Evolutionary conservation across 2,113 vertebrate species (phyloP), one percentile per base, ranked within the genome.

Genomic region (Callipepla californica): DNA sequence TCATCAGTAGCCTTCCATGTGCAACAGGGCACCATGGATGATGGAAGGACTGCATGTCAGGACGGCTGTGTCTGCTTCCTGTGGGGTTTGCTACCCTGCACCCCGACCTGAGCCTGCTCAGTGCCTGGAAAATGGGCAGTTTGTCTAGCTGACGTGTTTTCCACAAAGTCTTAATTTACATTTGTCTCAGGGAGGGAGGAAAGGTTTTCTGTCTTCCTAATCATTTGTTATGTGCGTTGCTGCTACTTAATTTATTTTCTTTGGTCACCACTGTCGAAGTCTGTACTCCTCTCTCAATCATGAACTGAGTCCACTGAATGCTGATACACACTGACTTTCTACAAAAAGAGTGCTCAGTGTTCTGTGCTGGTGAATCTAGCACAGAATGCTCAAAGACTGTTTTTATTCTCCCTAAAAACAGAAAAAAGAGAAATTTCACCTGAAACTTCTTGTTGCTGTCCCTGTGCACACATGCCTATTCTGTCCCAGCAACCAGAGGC

Each of bases 211-310:
- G 34, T 47, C 80, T 59, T 28, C 21, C 53, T 80, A 13, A 44
- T 66, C 44, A n/a, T 83, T 57, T 80, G 18, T 75, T 72, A 4
- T 42, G 34, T 42, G 51, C 5, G 11, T 48, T 83, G 67, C 51
- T 91, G 50, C 65, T 36, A 79, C 87, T 53, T 58, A 57, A 68
- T 93, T 74, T 95, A 20, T 81, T 87, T 91, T 89, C 59, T 90
- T 65, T 89, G 65, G 51, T 61, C 45, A 14, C 40, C 80, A 2
- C 36, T 93, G 87, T 80, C 58, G 34, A 63, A 28, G 48, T 66
- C 32, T n/a, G 75, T 51, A 17, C 63, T 87, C 72, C 75, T 74
- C 70, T 87, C 74, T 92, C 78, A 47, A 8, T 89, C 70, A 58
- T 17, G 48, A 23, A 7, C 6, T 0, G 34, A 73, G 40, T 53